Evolutionary conservation across 2,797 vertebrate genomes (phyloP).

Genomic region (Arremon brunneinucha): DNA sequence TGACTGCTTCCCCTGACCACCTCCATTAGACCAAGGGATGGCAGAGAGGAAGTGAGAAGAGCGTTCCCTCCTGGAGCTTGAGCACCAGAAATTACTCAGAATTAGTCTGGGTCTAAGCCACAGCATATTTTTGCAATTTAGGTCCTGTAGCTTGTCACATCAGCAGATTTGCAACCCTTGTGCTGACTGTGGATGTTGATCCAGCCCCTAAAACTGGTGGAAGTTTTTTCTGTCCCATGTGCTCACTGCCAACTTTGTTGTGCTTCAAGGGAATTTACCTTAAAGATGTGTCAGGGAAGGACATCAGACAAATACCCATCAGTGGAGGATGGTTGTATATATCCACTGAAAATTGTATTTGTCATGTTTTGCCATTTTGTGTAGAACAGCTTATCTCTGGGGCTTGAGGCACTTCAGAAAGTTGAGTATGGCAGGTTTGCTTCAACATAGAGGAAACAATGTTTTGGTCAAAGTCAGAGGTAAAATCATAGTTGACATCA

Average conservation of each 20-base stretch:
- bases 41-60: neutral
- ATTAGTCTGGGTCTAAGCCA: neutral
- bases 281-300: neutral
- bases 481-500: neutral
- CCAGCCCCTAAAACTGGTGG: neutral
- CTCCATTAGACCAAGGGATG: neutral
- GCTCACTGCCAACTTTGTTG: neutral
- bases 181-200: neutral
- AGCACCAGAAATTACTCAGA: neutral
- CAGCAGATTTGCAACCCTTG: neutral
- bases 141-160: neutral
- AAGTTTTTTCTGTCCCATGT: neutral
- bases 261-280: neutral
- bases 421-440: neutral
- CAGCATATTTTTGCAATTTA: neutral
- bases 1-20: neutral
- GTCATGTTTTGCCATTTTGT: neutral
- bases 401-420: neutral
- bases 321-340: neutral
- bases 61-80: neutral
- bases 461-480: neutral
- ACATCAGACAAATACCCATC: neutral
- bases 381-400: neutral
- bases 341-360: neutral
- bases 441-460: accelerated